Evolutionary conservation across 1,140 invertebrate genomes (phyloP).

Genomic region (Cyclargus thomasi): DNA sequence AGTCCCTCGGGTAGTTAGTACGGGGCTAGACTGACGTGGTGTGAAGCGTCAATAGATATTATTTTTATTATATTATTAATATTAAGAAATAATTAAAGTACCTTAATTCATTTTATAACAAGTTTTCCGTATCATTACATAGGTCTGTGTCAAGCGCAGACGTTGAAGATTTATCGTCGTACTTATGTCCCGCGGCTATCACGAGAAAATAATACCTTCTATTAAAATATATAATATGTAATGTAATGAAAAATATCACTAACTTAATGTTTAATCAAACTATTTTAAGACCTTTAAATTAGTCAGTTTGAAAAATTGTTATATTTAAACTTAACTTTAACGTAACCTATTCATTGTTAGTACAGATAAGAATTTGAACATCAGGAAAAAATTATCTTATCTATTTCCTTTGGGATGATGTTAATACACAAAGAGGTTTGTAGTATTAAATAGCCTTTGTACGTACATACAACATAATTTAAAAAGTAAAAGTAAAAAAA

Average conservation of each 20-base stretch:
- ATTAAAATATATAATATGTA: neutral
- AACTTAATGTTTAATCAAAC: neutral
- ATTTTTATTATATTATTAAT: too few species aligned
- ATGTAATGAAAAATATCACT: neutral
- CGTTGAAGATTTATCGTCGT: slow-evolving; percentile 8
- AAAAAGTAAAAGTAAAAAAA: too few species aligned
- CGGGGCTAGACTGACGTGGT: too few species aligned
- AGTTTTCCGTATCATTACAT: neutral
- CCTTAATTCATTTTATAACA: slow-evolving; percentile 3
- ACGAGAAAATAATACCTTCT: neutral
- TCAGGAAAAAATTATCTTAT: too few species aligned
- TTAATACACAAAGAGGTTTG: too few species aligned
- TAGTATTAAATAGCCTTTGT: too few species aligned
- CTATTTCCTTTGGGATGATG: too few species aligned
- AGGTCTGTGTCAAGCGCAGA: slow-evolving; percentile 9
- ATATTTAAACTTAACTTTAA: neutral
- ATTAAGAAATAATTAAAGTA: neutral
- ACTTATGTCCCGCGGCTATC: neutral
- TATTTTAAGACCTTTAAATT: neutral
- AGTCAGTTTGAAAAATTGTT: neutral
- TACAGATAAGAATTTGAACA: too few species aligned
- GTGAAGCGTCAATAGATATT: too few species aligned
- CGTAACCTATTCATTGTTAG: too few species aligned
- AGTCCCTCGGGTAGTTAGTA: too few species aligned
- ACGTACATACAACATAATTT: too few species aligned